Percentiles rank a stretch among this genome's conserved stretches.
phyloP scores from a whole-genome alignment of 1,140 invertebrate genomes.

The Drosophila erecta region DNA sequence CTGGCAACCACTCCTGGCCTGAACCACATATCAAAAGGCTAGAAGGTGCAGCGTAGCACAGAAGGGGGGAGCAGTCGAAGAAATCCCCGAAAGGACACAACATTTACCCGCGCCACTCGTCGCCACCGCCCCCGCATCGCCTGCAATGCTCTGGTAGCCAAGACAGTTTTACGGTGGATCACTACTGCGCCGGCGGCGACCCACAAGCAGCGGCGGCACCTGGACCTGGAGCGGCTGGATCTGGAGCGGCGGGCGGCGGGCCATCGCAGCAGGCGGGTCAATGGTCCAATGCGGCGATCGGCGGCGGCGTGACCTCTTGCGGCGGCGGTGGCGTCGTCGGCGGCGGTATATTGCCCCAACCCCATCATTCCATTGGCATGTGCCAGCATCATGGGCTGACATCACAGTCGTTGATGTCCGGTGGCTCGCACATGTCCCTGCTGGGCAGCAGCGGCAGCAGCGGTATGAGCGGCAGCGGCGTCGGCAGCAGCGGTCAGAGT shows the following conservation, averaged over 20 bases:
- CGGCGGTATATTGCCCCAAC: slow-evolving; percentile 6
- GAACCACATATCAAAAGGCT: slow-evolving; percentile 60
- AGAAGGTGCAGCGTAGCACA: slow-evolving; percentile 8
- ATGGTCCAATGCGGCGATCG: slow-evolving; percentile 61
- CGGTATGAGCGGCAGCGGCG: slow-evolving; percentile 75
- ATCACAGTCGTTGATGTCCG: slow-evolving; percentile 84
- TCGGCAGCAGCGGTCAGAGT: slow-evolving; percentile 72
- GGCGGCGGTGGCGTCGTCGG: slow-evolving; percentile 15
- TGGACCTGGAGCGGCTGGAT: slow-evolving; percentile 27
- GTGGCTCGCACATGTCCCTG: slow-evolving; percentile 82
- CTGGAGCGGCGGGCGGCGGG: slow-evolving; percentile 27
- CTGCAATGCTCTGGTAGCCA: slow-evolving; percentile 85
- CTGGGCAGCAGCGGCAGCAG: slow-evolving; percentile 73
- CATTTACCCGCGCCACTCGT: slow-evolving; percentile 84
- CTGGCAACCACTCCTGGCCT: neutral
- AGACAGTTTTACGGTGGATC: slow-evolving; percentile 85
- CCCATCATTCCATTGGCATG: slow-evolving; percentile 52
- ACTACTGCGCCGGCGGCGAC: slow-evolving; percentile 83
- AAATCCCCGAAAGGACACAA: slow-evolving; percentile 53
- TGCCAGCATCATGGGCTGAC: slow-evolving; percentile 79
- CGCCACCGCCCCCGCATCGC: slow-evolving; percentile 84
- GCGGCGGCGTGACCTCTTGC: slow-evolving; percentile 59
- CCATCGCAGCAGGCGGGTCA: slow-evolving; percentile 44
- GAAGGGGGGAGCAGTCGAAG: neutral
- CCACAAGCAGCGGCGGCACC: slow-evolving; percentile 61